Conservation (phyloP, 2,888 invertebrate genomes). For the Orgyia antiqua region DNA sequence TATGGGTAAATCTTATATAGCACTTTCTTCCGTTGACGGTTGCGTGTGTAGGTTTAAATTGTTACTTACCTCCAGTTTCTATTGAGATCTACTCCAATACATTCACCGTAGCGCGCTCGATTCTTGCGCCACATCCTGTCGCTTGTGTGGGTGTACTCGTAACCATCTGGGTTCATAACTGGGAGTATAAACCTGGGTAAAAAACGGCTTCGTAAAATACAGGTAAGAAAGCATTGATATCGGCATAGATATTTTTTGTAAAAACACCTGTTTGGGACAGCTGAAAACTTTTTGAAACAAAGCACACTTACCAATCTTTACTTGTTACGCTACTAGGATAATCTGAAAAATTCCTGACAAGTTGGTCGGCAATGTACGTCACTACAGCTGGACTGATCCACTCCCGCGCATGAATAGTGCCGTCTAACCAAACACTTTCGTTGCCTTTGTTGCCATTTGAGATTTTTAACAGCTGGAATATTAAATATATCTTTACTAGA, state of each 20-base stretch:
- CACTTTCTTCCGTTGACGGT: too few species aligned
- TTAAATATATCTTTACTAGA: too few species aligned
- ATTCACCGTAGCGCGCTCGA: constrained; percentile 79
- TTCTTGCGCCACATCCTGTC: constrained; percentile 93
- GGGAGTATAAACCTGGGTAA: constrained; percentile 81
- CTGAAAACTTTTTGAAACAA: too few species aligned
- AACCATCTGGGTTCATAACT: constrained; percentile 90
- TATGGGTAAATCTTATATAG: too few species aligned
- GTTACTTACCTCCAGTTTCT: constrained; percentile 88
- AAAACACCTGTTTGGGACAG: too few species aligned
- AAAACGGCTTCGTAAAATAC: too few species aligned
- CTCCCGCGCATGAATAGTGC: constrained; percentile 92
- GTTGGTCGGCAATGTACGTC: constrained; percentile 84
- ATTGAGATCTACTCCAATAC: constrained; percentile 89
- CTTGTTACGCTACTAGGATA: constrained; percentile 83
- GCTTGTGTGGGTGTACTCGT: constrained; percentile 88
- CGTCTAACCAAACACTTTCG: constrained; percentile 85
- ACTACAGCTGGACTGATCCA: constrained; percentile 91
- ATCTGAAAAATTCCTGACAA: constrained; percentile 82
- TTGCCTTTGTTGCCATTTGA: constrained; percentile 82
- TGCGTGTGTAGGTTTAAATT: too few species aligned
- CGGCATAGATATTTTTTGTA: too few species aligned
- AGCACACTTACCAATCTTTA: constrained; percentile 83
- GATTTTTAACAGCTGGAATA: constrained; percentile 72
- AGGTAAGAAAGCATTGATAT: too few species aligned